These are phyloP conservation scores for Calvadosia cruxmelitensis DNA, from an alignment of 30 jellyfish, hydroid and myxozoan genomes.

Conservation along the genomic window DNA sequence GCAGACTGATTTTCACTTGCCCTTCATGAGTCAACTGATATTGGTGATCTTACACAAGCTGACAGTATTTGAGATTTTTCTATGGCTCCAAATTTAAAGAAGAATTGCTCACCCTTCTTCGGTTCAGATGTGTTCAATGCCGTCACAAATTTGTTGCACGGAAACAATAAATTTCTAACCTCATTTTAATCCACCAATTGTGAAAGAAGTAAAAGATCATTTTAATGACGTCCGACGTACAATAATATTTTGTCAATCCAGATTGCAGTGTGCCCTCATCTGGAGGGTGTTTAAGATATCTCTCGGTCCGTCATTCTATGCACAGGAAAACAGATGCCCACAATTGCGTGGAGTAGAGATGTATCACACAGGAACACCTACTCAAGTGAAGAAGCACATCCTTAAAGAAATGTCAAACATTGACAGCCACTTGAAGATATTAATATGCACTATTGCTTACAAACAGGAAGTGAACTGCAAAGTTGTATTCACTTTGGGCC, in stretches of 20 bases:
- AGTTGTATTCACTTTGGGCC: conserved; percentile 34
- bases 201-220: conserved; percentile 2
- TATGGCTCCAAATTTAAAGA: too few relatives aligned
- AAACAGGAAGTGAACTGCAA: conserved; percentile 24
- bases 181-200: background rate
- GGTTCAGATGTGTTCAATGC: too few relatives aligned
- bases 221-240: conserved; percentile 5
- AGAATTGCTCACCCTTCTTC: too few relatives aligned
- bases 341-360: conserved; percentile 15
- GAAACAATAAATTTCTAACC: too few relatives aligned
- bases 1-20: too few relatives aligned
- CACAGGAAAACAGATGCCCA: background rate
- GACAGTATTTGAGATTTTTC: too few relatives aligned
- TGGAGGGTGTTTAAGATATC: conserved; percentile 15
- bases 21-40: too few relatives aligned
- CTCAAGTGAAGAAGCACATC: conserved; percentile 17
- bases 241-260: conserved; percentile 19
- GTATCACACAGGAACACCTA: conserved; percentile 33
- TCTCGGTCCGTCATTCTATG: conserved; percentile 3
- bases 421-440: background rate
- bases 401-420: conserved; percentile 1
- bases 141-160: too few relatives aligned
- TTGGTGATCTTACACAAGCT: too few relatives aligned
- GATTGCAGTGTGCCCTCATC: conserved; percentile 14
- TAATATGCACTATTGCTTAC: conserved; percentile 19